Evolutionary conservation across 2,113 vertebrate species (phyloP).

Genomic region (Scytalopus superciliaris): DNA sequence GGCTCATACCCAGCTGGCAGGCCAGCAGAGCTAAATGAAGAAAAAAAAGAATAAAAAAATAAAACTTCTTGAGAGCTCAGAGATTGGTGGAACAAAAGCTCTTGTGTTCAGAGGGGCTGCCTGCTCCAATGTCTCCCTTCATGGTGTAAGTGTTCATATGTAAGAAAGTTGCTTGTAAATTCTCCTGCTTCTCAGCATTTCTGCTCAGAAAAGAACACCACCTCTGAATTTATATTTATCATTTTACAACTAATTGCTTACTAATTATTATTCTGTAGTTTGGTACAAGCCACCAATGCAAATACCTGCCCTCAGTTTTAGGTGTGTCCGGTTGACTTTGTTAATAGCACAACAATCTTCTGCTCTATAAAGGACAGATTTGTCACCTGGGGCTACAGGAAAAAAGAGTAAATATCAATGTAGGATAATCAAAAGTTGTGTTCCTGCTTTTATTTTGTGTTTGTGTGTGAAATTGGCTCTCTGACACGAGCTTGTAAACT

Average conservation of each 20-base stretch:
- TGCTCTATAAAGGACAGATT: conserved; percentile 9
- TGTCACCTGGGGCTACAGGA: conserved; percentile 54
- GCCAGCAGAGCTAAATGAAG: conserved; percentile 33
- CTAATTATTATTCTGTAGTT: conserved; percentile 38
- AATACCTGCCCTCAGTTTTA: not conserved
- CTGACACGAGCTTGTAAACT: conserved; percentile 17
- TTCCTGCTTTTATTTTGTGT: conserved; percentile 45
- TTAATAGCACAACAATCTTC: not conserved
- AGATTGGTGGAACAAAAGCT: conserved; percentile 63
- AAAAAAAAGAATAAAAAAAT: not conserved
- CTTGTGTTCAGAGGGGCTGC: conserved; percentile 24
- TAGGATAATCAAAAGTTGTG: conserved; percentile 23
- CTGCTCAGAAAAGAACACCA: not conserved
- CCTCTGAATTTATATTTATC: conserved; percentile 32
- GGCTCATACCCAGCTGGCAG: conserved; percentile 72
- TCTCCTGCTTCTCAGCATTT: not conserved
- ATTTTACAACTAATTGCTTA: conserved; percentile 18
- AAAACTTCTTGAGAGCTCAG: conserved; percentile 46
- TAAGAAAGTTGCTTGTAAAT: conserved; percentile 60
- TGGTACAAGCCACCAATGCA: not conserved
- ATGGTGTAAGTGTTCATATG: conserved; percentile 18
- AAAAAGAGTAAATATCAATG: conserved; percentile 56
- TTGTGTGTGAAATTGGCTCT: conserved; percentile 14
- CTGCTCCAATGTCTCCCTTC: conserved; percentile 47
- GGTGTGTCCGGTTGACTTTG: not conserved